A percentile compares a stretch with the other conserved stretches of the same genome.
Conservation (phyloP, 2,888 invertebrate genomes). For the Punctoribates punctum region DNA sequence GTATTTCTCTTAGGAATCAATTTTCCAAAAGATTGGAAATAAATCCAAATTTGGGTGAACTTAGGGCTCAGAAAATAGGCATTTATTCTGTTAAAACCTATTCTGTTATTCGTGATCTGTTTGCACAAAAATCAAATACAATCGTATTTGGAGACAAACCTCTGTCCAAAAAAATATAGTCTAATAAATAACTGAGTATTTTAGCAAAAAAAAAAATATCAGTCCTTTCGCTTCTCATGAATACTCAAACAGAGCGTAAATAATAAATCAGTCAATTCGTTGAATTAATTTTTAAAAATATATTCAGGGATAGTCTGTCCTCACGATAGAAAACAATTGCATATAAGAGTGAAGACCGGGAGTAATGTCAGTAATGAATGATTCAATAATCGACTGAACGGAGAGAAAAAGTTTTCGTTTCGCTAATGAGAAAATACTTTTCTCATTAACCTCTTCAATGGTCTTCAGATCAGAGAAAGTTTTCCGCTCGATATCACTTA, state of each 20-base stretch:
- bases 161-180: too few species aligned
- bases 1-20: background rate
- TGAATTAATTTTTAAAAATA: too few species aligned
- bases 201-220: too few species aligned
- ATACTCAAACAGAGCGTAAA: background rate
- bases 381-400: background rate
- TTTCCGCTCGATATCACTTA: slow-evolving; percentile 1
- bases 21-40: background rate
- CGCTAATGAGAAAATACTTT: background rate
- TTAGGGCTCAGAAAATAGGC: background rate
- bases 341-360: too few species aligned
- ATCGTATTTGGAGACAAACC: too few species aligned
- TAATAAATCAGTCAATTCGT: background rate
- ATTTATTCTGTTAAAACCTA: background rate
- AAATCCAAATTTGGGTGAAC: background rate
- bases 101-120: slow-evolving; percentile 28
- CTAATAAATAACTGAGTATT: too few species aligned
- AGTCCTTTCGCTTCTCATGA: background rate
- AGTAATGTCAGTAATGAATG: background rate
- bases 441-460: slow-evolving; percentile 13
- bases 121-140: background rate
- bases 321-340: too few species aligned
- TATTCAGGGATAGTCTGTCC: too few species aligned
- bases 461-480: background rate
- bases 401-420: background rate